Percentiles rank a stretch among this genome's conserved stretches.
These are phyloP conservation scores for Dunckerocampus dactyliophorus DNA, from an alignment of 2,113 vertebrate genomes.

Conservation along the genomic window DNA sequence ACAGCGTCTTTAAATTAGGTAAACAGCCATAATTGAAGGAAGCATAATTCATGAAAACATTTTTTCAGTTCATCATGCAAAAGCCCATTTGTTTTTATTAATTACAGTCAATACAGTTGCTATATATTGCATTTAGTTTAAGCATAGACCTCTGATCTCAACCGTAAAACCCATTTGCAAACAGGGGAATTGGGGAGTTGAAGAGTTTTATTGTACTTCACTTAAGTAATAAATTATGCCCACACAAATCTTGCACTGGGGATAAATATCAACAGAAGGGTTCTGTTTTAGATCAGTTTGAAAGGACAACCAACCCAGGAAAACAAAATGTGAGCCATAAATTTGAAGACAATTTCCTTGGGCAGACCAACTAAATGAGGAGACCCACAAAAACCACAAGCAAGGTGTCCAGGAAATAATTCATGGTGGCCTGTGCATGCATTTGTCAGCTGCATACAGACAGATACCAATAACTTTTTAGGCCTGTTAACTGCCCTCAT, in stretches of 20 bases:
- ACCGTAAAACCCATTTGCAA: slow-evolving; percentile 33
- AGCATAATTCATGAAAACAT: neutral
- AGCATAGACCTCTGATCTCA: slow-evolving; percentile 11
- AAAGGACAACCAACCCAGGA: slow-evolving; percentile 47
- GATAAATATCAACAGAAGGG: slow-evolving; percentile 52
- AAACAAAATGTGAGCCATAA: slow-evolving; percentile 65
- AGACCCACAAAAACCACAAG: slow-evolving; percentile 54
- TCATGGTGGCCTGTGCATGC: slow-evolving; percentile 39
- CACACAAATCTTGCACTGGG: slow-evolving; percentile 62
- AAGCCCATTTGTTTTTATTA: neutral
- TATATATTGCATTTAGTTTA: neutral
- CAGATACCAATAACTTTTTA: slow-evolving; percentile 51
- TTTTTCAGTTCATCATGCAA: neutral
- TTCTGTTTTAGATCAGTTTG: slow-evolving; percentile 68
- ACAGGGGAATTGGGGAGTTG: slow-evolving; percentile 20
- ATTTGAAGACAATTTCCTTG: slow-evolving; percentile 62
- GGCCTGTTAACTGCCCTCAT: slow-evolving; percentile 31
- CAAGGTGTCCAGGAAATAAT: slow-evolving; percentile 58
- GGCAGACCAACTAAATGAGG: slow-evolving; percentile 33
- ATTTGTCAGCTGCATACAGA: slow-evolving; percentile 46
- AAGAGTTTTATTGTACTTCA: slow-evolving; percentile 60
- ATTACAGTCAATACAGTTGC: neutral
- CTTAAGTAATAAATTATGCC: slow-evolving; percentile 65
- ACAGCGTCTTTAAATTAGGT: neutral
- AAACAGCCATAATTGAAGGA: neutral